These are phyloP conservation scores for Nemotelus pantherinus DNA, from an alignment of 2,888 invertebrate genomes.

Conservation along the genomic window DNA sequence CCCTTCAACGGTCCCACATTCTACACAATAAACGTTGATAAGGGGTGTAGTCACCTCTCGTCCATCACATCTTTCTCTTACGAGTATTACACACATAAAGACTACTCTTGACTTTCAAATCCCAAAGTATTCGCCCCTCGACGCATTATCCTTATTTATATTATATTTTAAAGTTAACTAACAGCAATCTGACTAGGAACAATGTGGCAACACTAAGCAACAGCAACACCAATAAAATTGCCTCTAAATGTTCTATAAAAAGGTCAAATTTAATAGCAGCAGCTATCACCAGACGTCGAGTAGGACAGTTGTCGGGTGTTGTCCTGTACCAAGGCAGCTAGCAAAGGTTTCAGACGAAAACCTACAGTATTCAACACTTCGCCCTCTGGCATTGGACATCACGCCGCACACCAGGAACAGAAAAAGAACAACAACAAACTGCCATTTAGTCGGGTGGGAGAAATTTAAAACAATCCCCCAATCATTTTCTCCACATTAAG, in stretches of 20 bases:
- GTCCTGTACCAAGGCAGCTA: neutral
- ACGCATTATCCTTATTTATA: slow-evolving; percentile 40
- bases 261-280: slow-evolving; percentile 55
- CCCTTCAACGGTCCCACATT: neutral
- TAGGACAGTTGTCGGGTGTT: neutral
- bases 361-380: slow-evolving; percentile 24
- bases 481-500: slow-evolving; percentile 52
- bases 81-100: slow-evolving; percentile 34
- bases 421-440: slow-evolving; percentile 20
- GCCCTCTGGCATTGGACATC: slow-evolving; percentile 33
- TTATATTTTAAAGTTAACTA: slow-evolving; percentile 41
- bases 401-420: neutral
- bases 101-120: slow-evolving; percentile 20
- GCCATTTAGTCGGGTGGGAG: slow-evolving; percentile 39
- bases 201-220: slow-evolving; percentile 45
- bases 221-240: slow-evolving; percentile 53
- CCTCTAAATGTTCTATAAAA: slow-evolving; percentile 54
- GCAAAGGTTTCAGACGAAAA: slow-evolving; percentile 17
- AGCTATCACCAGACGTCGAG: slow-evolving; percentile 41
- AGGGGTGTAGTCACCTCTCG: neutral
- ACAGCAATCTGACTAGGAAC: slow-evolving; percentile 48
- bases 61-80: slow-evolving; percentile 31
- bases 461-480: slow-evolving; percentile 52
- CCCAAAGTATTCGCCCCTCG: neutral
- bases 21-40: slow-evolving; percentile 2